phyloP scores from a whole-genome alignment of 2,888 invertebrate species.

The Eristalinus aeneus region DNA sequence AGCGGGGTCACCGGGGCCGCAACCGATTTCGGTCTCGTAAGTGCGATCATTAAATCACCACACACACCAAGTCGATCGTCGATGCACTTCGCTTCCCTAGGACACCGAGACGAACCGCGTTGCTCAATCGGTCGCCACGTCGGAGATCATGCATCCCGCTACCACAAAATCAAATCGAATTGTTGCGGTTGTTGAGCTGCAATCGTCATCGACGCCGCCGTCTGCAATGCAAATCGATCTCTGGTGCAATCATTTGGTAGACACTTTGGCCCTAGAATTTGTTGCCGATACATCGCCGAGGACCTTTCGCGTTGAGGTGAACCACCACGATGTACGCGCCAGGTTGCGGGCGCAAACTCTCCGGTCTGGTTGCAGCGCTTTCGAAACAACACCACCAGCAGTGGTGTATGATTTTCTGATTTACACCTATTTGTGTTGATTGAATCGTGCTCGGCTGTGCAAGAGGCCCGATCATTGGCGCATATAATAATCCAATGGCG shows the following conservation, averaged over 20 bases:
- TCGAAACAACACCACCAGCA: slow-evolving; percentile 27
- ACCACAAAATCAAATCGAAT: slow-evolving; percentile 65
- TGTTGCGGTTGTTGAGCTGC: slow-evolving; percentile 53
- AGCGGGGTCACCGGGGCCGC: slow-evolving; percentile 41
- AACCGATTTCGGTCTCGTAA: slow-evolving; percentile 41
- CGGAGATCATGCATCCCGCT: slow-evolving; percentile 62
- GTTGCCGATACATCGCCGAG: slow-evolving; percentile 45
- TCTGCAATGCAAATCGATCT: slow-evolving; percentile 67
- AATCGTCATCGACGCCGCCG: slow-evolving; percentile 22
- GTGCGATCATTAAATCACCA: slow-evolving; percentile 62
- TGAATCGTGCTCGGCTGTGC: slow-evolving; percentile 62
- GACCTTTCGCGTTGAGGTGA: slow-evolving; percentile 64
- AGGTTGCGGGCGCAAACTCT: slow-evolving; percentile 63
- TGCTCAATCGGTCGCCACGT: slow-evolving; percentile 58
- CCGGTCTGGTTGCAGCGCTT: slow-evolving; percentile 8
- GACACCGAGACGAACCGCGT: slow-evolving; percentile 46
- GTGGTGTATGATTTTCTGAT: slow-evolving; percentile 68
- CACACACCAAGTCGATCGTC: not conserved
- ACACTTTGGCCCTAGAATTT: slow-evolving; percentile 69
- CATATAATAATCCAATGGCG: slow-evolving; percentile 69
- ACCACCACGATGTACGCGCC: slow-evolving; percentile 54
- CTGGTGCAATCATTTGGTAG: slow-evolving; percentile 69
- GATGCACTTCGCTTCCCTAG: slow-evolving; percentile 15
- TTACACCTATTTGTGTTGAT: slow-evolving; percentile 71
- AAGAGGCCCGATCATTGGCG: slow-evolving; percentile 64